phyloP scores from a whole-genome alignment of 2,113 vertebrate species.

The Amphiprion ocellaris region DNA sequence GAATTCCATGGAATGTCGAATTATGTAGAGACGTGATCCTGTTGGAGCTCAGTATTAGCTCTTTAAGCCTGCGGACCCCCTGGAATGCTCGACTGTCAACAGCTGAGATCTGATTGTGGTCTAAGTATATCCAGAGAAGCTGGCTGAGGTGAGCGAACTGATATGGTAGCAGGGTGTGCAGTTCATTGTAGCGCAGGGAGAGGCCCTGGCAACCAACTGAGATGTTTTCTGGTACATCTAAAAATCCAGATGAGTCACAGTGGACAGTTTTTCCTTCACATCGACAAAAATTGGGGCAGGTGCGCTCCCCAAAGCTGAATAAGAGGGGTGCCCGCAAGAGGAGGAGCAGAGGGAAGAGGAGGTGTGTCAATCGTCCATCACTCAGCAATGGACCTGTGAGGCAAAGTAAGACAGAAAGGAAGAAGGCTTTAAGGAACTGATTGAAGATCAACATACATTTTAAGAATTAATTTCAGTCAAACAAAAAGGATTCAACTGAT shows the following conservation, averaged over 20 bases:
- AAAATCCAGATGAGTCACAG: constrained; percentile 94
- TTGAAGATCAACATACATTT: not conserved
- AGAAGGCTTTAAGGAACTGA: constrained; percentile 1
- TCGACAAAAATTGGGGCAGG: constrained; percentile 94
- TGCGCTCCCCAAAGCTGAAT: constrained; percentile 91
- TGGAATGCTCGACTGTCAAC: constrained; percentile 96
- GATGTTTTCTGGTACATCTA: constrained; percentile 96
- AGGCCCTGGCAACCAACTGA: constrained; percentile 95
- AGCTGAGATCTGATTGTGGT: constrained; percentile 95
- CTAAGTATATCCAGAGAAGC: constrained; percentile 98
- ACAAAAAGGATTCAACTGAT: too few relatives aligned
- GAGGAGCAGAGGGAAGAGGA: constrained; percentile 86
- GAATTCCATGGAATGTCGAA: constrained; percentile 95
- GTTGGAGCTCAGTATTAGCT: constrained; percentile 98
- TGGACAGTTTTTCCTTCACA: constrained; percentile 99
- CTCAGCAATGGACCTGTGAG: constrained; percentile 76
- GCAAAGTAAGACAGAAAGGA: constrained; percentile 26
- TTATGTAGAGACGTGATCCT: constrained; percentile 94
- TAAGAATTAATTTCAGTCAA: not conserved
- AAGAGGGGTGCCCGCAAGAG: constrained; percentile 87
- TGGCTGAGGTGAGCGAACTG: constrained; percentile 98
- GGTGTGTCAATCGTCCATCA: constrained; percentile 82
- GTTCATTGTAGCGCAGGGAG: constrained; percentile 96
- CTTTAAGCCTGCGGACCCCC: constrained; percentile 95
- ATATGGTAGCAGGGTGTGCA: constrained; percentile 93